Percentiles rank a stretch among this genome's conserved stretches.
These are phyloP conservation scores for Rhagophthalmus giganteus DNA, from an alignment of 2,888 invertebrate genomes.

Conservation along the genomic window DNA sequence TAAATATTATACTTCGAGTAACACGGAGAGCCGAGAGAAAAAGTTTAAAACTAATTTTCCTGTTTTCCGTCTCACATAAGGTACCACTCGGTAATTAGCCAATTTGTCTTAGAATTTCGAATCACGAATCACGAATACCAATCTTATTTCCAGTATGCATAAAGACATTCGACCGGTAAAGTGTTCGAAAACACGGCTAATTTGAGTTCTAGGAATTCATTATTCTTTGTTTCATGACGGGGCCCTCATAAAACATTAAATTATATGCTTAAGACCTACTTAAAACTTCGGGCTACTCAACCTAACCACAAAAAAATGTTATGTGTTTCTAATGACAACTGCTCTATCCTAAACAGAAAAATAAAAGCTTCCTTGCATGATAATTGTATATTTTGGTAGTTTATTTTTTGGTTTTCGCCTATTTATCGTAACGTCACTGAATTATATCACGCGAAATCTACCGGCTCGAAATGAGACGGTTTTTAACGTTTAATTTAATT, in stretches of 20 bases:
- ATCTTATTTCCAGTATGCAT: slow-evolving; percentile 2
- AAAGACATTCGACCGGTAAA: slow-evolving; percentile 16
- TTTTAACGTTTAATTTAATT: neutral
- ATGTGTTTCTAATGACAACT: slow-evolving; percentile 38
- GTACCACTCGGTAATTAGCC: slow-evolving; percentile 14
- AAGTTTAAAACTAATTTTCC: slow-evolving; percentile 1
- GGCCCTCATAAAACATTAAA: slow-evolving; percentile 44
- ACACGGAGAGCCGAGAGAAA: neutral
- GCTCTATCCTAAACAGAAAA: slow-evolving; percentile 26
- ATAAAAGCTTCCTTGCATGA: slow-evolving; percentile 28
- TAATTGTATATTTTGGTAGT: slow-evolving; percentile 21
- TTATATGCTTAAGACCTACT: slow-evolving; percentile 40
- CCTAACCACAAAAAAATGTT: slow-evolving; percentile 35
- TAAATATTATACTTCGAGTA: too few species aligned
- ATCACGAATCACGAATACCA: slow-evolving; percentile 12
- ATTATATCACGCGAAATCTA: neutral
- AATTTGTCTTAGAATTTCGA: slow-evolving; percentile 17
- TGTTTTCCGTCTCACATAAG: slow-evolving; percentile 13
- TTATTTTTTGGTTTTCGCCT: slow-evolving; percentile 12
- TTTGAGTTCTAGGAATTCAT: slow-evolving; percentile 41
- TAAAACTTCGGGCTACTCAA: slow-evolving; percentile 34
- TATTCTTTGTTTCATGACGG: slow-evolving; percentile 42
- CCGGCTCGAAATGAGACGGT: neutral
- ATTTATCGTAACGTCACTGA: slow-evolving; percentile 8
- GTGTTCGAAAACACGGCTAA: slow-evolving; percentile 29